Evolutionary conservation across 1,140 invertebrate genomes (phyloP), one percentile per base, ranked within the genome.

Genomic region (Ceratoteleas bidentatus): DNA sequence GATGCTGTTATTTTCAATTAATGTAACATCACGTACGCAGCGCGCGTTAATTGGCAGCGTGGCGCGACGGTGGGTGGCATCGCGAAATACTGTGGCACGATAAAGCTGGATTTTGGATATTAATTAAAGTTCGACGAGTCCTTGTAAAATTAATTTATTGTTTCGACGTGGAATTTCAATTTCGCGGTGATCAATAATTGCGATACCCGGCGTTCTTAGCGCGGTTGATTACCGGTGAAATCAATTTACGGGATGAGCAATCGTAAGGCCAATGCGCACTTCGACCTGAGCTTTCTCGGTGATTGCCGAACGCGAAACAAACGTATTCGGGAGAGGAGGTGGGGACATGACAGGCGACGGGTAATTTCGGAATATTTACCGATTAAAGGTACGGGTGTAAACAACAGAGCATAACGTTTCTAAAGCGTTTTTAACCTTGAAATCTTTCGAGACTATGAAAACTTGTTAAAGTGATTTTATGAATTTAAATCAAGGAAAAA

Each of bases 1-100:
- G 68, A 72, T 72, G 47, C 62, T 73, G 76, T 73, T 57, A 81
- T 74, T 74, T 81, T 81, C 70, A 81, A 74, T 81, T 81, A 74
- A 81, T 74, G 70, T 69, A 52, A 74, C 61, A 64, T 69, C 70
- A 70, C 64, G 69, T 70, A 62, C 65, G 54, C 64, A 74, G 70
- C 68, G 69, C 69, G 52, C 33, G 70, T 74, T 74, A 81, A 81
- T 81, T 74, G 64, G 16, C 43, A 32, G 10, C 62, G 77, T 56
- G 53, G 64, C 54, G 50, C 62, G 45, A n/a, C 50, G 69, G 62
- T 57, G 77, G 54, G 24, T 68, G 57, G 40, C 56, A 73, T 65
- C 54, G 64, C 57, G 62, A 73, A 80, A 73, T 80, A 56, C 38
- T 43, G 38, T 52, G 43, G 13, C 33, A 66, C 52, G 62, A 66